Conservation (phyloP, 2,888 invertebrate species). For the Caenorhabditis japonica region DNA sequence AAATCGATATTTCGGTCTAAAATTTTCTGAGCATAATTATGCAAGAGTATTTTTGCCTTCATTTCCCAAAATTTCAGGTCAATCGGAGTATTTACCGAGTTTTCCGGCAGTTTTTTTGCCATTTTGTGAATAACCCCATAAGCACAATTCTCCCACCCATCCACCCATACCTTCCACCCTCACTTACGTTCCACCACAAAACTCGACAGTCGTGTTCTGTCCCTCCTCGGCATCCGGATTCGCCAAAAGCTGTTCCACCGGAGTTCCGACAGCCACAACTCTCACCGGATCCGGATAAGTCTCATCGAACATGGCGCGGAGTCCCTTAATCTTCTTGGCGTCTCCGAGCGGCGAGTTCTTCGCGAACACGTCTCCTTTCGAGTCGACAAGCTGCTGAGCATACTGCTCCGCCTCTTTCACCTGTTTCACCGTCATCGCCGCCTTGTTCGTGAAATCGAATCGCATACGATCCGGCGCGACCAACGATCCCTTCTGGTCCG, state of each 20-base stretch:
- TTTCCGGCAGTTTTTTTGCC: too few species aligned
- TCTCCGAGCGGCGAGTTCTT: slow-evolving; percentile 87
- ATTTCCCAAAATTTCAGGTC: too few species aligned
- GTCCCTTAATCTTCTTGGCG: slow-evolving; percentile 91
- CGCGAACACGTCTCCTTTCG: slow-evolving; percentile 88
- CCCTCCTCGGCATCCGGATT: slow-evolving; percentile 88
- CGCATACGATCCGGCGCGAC: slow-evolving; percentile 96
- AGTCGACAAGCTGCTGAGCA: slow-evolving; percentile 85
- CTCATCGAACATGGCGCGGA: slow-evolving; percentile 98
- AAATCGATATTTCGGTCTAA: too few species aligned
- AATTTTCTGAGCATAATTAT: too few species aligned
- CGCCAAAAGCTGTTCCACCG: slow-evolving; percentile 89
- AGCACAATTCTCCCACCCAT: too few species aligned
- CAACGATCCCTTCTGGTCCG: slow-evolving; percentile 84
- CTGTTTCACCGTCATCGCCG: slow-evolving; percentile 89
- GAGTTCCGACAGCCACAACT: slow-evolving; percentile 91
- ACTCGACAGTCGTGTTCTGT: slow-evolving; percentile 92
- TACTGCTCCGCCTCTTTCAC: slow-evolving; percentile 86
- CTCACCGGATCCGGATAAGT: slow-evolving; percentile 93
- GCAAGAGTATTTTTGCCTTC: too few species aligned
- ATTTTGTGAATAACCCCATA: too few species aligned
- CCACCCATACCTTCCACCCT: too few species aligned
- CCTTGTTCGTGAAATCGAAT: slow-evolving; percentile 95
- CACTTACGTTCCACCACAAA: slow-evolving; percentile 96
- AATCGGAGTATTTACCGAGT: too few species aligned